phyloP scores from a whole-genome alignment of 1,140 invertebrate genomes.

The Delia radicum region DNA sequence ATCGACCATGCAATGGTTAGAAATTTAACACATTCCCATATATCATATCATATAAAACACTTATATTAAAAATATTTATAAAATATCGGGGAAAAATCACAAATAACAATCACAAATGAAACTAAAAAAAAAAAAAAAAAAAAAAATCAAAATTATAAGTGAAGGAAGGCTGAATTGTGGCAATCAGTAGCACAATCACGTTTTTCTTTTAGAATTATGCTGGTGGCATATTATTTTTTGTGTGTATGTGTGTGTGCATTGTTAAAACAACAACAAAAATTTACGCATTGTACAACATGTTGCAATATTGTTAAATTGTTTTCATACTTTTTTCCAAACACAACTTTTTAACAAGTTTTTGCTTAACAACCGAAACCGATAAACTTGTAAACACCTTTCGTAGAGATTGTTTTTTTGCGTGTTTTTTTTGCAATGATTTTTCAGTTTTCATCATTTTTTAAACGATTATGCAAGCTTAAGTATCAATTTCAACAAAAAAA shows the following conservation, averaged over 20 bases:
- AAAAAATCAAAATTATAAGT: neutral
- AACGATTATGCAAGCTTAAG: slow-evolving; percentile 15
- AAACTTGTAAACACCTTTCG: slow-evolving; percentile 22
- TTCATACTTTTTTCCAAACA: neutral
- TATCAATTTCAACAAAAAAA: neutral
- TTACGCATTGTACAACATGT: slow-evolving; percentile 20
- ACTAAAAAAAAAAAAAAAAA: neutral
- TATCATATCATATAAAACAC: neutral
- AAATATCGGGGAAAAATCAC: neutral
- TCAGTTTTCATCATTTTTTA: neutral
- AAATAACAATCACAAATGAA: neutral
- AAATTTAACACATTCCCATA: neutral
- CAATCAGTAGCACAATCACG: slow-evolving; percentile 23
- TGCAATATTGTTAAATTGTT: slow-evolving; percentile 18
- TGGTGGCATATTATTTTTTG: slow-evolving; percentile 18
- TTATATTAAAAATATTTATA: neutral
- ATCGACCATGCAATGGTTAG: neutral
- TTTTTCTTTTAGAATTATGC: slow-evolving; percentile 20
- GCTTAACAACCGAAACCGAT: neutral
- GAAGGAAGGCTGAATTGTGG: neutral
- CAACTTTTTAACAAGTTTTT: slow-evolving; percentile 21
- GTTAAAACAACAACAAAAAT: neutral
- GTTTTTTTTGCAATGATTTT: neutral
- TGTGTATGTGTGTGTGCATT: neutral
- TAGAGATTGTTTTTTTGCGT: neutral